These are phyloP conservation scores for Hycleus phaleratus DNA, from an alignment of 1,140 invertebrate genomes.

Conservation along the genomic window DNA sequence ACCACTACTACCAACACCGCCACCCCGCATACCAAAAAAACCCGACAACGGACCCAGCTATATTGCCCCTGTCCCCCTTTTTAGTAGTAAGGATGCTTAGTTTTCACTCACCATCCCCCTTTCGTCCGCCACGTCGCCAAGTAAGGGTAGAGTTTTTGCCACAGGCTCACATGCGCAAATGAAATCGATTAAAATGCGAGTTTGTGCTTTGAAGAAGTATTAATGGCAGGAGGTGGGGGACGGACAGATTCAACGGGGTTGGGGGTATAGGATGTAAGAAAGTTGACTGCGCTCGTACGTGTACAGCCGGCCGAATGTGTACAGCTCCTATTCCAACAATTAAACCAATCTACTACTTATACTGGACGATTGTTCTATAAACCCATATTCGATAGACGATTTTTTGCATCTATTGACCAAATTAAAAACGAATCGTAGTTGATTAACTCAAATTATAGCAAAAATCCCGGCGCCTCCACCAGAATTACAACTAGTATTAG, in stretches of 20 bases:
- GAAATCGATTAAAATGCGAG: constrained; percentile 43
- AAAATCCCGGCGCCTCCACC: background rate
- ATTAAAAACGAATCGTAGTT: too few species aligned
- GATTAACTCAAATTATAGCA: too few species aligned
- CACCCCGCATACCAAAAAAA: background rate
- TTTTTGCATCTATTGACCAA: too few species aligned
- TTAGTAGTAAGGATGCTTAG: constrained; percentile 7
- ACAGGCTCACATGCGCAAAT: constrained; percentile 42
- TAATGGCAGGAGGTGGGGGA: constrained; percentile 36
- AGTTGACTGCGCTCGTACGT: constrained; percentile 39
- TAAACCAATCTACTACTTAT: too few species aligned
- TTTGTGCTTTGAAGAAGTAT: constrained; percentile 42
- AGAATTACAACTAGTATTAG: background rate
- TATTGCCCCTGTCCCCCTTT: background rate
- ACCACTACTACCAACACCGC: background rate
- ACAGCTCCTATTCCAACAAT: background rate
- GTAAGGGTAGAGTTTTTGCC: constrained; percentile 40
- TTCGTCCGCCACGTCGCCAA: constrained; percentile 22
- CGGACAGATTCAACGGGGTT: constrained; percentile 4
- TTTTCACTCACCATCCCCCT: constrained; percentile 3
- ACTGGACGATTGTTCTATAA: too few species aligned
- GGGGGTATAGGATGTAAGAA: constrained; percentile 27
- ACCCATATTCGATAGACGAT: too few species aligned
- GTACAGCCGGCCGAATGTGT: constrained; percentile 35
- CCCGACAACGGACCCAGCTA: background rate